Evolutionary conservation across 1,140 invertebrate genomes (phyloP).

Genomic region (Cyphomyrmex costatus): DNA sequence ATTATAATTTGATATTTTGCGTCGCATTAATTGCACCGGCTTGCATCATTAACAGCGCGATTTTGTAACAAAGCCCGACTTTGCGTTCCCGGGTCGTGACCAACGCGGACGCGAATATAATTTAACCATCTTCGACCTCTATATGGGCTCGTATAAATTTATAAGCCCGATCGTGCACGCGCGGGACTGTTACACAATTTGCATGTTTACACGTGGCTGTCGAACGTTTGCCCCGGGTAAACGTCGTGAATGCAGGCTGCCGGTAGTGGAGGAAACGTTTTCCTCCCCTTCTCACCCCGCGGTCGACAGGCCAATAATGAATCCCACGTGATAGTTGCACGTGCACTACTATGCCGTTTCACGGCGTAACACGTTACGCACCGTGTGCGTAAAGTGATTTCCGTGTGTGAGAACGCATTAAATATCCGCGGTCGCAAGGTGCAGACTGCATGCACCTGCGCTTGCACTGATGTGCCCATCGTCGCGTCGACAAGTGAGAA

Average conservation of each 20-base stretch:
- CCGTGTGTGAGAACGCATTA: slow-evolving; percentile 6
- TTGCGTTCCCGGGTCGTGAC: slow-evolving; percentile 9
- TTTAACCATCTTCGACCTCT: slow-evolving; percentile 45
- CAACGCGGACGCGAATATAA: slow-evolving; percentile 44
- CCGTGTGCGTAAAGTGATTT: not conserved
- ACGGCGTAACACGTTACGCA: not conserved
- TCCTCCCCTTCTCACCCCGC: not conserved
- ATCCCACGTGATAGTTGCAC: slow-evolving; percentile 39
- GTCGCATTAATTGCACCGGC: slow-evolving; percentile 36
- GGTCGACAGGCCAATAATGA: slow-evolving; percentile 11
- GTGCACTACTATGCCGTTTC: slow-evolving; percentile 40
- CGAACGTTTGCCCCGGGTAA: slow-evolving; percentile 63
- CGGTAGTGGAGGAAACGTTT: not conserved
- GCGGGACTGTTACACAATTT: slow-evolving; percentile 50
- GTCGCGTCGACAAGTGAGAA: slow-evolving; percentile 3
- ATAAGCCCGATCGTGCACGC: slow-evolving; percentile 40
- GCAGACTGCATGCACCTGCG: slow-evolving; percentile 26
- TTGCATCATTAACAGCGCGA: slow-evolving; percentile 50
- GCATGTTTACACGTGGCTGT: slow-evolving; percentile 52
- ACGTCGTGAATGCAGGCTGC: slow-evolving; percentile 50
- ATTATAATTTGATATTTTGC: slow-evolving; percentile 44
- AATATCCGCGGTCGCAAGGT: slow-evolving; percentile 31
- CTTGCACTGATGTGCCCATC: not conserved
- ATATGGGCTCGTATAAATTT: slow-evolving; percentile 54
- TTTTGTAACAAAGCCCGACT: slow-evolving; percentile 52